Conservation (phyloP, 1,140 invertebrate genomes). For the Drosophila nigromelanica region DNA sequence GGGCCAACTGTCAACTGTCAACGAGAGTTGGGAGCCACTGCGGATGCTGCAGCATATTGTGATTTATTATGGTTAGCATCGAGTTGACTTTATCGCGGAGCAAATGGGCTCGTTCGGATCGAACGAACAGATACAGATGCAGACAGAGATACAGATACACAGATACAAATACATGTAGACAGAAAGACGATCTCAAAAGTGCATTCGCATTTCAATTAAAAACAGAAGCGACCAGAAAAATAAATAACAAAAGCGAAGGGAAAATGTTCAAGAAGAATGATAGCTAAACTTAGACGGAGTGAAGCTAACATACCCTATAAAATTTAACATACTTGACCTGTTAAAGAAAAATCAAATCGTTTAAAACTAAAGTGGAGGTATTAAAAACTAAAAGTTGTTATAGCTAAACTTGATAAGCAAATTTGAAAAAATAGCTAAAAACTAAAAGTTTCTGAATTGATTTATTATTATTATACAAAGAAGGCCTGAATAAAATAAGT, state of each 20-base stretch:
- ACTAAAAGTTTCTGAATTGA: no score
- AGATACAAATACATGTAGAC: slow-evolving; percentile 13
- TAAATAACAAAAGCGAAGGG: slow-evolving; percentile 37
- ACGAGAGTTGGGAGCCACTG: background rate
- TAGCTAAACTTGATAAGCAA: no score
- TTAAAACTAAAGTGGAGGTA: no score
- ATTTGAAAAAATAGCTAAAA: no score
- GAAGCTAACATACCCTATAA: slow-evolving; percentile 45
- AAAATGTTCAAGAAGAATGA: slow-evolving; percentile 28
- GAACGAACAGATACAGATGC: slow-evolving; percentile 6
- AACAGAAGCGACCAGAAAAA: slow-evolving; percentile 53
- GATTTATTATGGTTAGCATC: slow-evolving; percentile 55
- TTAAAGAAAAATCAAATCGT: no score
- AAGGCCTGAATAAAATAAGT: no score
- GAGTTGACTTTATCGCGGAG: slow-evolving; percentile 33
- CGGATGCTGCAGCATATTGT: slow-evolving; percentile 47
- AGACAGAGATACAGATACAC: slow-evolving; percentile 9
- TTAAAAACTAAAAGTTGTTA: no score
- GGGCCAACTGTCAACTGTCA: slow-evolving; percentile 26
- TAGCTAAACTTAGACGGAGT: slow-evolving; percentile 6
- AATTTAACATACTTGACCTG: background rate
- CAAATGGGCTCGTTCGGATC: slow-evolving; percentile 51
- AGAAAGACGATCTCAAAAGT: slow-evolving; percentile 63
- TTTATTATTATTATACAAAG: no score
- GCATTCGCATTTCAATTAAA: slow-evolving; percentile 82